These are phyloP conservation scores for Cartodere bifasciata DNA, from an alignment of 2,888 invertebrate species.

Conservation along the genomic window DNA sequence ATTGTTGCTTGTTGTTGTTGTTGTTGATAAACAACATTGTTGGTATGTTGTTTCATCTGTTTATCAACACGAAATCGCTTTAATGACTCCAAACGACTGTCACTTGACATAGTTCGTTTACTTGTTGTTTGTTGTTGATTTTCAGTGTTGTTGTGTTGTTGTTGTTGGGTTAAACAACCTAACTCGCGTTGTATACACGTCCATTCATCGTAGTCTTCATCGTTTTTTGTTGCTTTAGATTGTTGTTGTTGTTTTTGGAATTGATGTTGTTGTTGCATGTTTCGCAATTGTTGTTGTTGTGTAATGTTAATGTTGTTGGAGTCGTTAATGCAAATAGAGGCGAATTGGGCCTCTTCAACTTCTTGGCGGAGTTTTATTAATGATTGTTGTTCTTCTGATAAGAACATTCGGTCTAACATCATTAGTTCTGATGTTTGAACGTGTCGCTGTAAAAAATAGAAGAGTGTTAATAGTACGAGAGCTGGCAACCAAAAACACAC, in stretches of 20 bases:
- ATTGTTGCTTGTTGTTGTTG: constrained; percentile 15
- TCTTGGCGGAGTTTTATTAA: constrained; percentile 48
- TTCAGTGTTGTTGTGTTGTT: constrained; percentile 8
- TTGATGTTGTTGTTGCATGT: constrained; percentile 10
- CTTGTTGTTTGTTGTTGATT: constrained; percentile 7
- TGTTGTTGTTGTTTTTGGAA: constrained; percentile 1
- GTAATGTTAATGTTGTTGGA: constrained; percentile 1
- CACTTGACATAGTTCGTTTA: constrained; percentile 26
- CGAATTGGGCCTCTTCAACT: constrained; percentile 22
- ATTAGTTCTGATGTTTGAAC: constrained; percentile 64
- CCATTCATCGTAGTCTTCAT: constrained; percentile 50
- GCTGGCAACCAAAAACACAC: too few relatives aligned
- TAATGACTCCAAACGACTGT: constrained; percentile 31
- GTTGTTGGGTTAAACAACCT: constrained; percentile 34
- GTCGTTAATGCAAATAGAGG: constrained; percentile 5
- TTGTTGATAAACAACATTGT: constrained; percentile 12
- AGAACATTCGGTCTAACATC: constrained; percentile 62
- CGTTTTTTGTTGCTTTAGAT: not conserved
- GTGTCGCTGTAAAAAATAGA: constrained; percentile 42
- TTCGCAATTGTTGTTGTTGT: constrained; percentile 5
- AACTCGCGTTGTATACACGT: constrained; percentile 54
- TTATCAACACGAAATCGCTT: constrained; percentile 35
- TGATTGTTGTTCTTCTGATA: constrained; percentile 56
- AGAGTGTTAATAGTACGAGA: too few relatives aligned
- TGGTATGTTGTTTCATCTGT: constrained; percentile 24